These are phyloP conservation scores for Drosophila sechellia DNA, from an alignment of 1,140 invertebrate species.

Conservation along the genomic window DNA sequence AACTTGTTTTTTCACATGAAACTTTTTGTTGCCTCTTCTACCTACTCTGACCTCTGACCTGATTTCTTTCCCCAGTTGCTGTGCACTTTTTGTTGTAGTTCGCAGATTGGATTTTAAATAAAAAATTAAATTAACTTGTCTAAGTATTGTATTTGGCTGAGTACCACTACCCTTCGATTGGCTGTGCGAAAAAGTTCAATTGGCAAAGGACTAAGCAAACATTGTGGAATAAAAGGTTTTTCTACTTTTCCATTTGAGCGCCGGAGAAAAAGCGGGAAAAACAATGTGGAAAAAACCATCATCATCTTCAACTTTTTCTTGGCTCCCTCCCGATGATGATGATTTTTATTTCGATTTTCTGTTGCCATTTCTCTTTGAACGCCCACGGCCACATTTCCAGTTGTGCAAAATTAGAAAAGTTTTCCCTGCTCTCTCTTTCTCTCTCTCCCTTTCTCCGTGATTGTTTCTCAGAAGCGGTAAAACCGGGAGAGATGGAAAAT, in stretches of 20 bases:
- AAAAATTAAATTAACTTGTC: constrained; percentile 79
- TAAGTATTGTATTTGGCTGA: constrained; percentile 73
- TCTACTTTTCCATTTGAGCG: constrained; percentile 74
- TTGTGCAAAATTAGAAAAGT: constrained; percentile 79
- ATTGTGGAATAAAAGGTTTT: constrained; percentile 84
- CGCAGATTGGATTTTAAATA: constrained; percentile 83
- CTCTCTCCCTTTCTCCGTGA: constrained; percentile 24
- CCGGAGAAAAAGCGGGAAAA: neutral
- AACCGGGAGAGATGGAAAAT: neutral
- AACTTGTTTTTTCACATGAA: neutral
- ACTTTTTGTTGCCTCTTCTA: constrained; percentile 10
- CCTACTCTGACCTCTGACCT: constrained; percentile 5
- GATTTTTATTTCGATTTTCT: constrained; percentile 67
- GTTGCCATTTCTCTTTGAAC: constrained; percentile 46
- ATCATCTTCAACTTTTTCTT: constrained; percentile 46
- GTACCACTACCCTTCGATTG: constrained; percentile 28
- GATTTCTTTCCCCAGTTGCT: constrained; percentile 1
- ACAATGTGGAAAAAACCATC: neutral
- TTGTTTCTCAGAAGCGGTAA: constrained; percentile 40
- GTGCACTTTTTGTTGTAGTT: constrained; percentile 81
- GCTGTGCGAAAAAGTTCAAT: constrained; percentile 73
- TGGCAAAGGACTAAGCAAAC: constrained; percentile 82
- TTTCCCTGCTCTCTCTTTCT: constrained; percentile 31
- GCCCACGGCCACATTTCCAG: constrained; percentile 61
- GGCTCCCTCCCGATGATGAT: constrained; percentile 20